Evolutionary conservation across 2,888 invertebrate genomes (phyloP).

Genomic region (Notocelia uddmanniana): DNA sequence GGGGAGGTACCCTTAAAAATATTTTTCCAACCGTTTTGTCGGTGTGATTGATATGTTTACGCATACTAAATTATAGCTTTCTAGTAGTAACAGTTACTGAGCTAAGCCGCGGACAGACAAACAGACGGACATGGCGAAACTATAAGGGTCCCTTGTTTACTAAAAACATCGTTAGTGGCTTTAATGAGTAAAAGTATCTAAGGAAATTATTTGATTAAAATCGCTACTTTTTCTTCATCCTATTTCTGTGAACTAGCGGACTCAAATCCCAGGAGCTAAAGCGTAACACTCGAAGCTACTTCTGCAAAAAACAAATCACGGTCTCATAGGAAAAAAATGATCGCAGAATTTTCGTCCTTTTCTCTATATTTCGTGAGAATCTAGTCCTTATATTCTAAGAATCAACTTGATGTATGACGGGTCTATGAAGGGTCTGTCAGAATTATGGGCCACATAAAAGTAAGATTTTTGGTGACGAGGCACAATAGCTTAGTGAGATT

Average conservation of each 20-base stretch:
- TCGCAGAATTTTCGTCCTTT: conserved; percentile 1
- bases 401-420: conserved; percentile 19
- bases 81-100: no score
- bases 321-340: conserved; percentile 8
- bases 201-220: no score
- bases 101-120: no score
- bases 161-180: no score
- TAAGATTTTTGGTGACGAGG: neutral
- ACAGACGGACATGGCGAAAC: no score
- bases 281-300: conserved; percentile 29
- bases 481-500: neutral
- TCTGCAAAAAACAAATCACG: conserved; percentile 31
- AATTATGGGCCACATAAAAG: conserved; percentile 1
- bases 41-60: no score
- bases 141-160: no score
- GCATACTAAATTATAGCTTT: no score
- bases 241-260: conserved; percentile 12
- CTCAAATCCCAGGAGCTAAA: neutral
- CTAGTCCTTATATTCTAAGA: conserved; percentile 14
- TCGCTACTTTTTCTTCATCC: neutral
- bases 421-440: neutral
- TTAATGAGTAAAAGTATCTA: no score
- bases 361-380: conserved; percentile 11
- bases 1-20: no score
- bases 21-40: no score